Conservation (phyloP, 2,888 invertebrate species). For the Drosophila colorata region DNA sequence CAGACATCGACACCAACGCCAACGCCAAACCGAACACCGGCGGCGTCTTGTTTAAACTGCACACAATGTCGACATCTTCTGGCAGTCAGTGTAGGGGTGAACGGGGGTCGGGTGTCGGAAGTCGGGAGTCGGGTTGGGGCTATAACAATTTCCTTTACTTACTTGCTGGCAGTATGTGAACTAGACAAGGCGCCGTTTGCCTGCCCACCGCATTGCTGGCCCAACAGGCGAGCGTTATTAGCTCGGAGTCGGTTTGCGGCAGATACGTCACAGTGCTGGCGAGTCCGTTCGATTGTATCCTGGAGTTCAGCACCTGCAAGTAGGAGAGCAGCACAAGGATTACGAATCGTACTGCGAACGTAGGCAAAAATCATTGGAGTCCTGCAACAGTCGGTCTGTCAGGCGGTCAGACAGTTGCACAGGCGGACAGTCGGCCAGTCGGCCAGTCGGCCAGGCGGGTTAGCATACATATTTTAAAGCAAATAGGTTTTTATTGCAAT, state of each 20-base stretch:
- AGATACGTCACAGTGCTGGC: constrained; percentile 88
- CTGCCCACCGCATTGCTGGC: constrained; percentile 93
- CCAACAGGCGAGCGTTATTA: constrained; percentile 95
- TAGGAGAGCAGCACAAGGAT: constrained; percentile 28
- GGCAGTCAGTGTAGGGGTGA: not conserved
- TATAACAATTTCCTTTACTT: constrained; percentile 83
- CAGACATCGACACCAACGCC: constrained; percentile 29
- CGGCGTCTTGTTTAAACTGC: constrained; percentile 62
- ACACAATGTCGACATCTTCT: constrained; percentile 59
- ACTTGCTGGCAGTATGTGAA: constrained; percentile 93
- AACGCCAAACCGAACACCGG: constrained; percentile 15
- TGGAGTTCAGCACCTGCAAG: constrained; percentile 86
- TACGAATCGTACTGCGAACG: constrained; percentile 41
- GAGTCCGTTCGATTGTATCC: constrained; percentile 86
- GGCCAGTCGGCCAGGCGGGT: constrained; percentile 2
- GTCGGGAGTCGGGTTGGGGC: not conserved
- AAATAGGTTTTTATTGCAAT: constrained; percentile 76
- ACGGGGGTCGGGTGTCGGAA: too few relatives aligned
- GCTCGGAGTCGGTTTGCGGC: constrained; percentile 87
- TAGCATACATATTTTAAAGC: constrained; percentile 74
- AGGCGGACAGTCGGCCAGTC: not conserved
- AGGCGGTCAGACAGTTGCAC: not conserved
- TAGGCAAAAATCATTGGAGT: constrained; percentile 52
- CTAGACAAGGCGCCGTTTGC: constrained; percentile 92
- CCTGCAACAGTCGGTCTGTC: constrained; percentile 12